These are phyloP conservation scores for Astropecten irregularis DNA, from an alignment of 53 echinoderm and acorn worm species.

Conservation along the genomic window DNA sequence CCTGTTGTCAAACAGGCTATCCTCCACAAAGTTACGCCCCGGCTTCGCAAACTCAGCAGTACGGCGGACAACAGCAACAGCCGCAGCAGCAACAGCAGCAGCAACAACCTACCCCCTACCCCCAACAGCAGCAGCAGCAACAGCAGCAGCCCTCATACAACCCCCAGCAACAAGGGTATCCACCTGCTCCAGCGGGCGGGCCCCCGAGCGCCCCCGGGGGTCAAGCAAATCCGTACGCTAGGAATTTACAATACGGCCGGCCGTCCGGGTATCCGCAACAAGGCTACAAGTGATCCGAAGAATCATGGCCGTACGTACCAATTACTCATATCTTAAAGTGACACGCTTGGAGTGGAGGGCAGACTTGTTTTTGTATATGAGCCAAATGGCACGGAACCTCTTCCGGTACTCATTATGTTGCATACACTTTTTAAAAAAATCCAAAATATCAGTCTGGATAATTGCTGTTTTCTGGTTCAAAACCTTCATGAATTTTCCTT, in stretches of 20 bases:
- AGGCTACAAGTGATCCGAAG: conserved; percentile 81
- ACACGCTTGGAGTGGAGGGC: too few species aligned
- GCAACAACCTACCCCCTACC: background rate
- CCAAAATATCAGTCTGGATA: too few species aligned
- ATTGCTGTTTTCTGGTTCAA: too few species aligned
- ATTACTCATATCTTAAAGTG: background rate
- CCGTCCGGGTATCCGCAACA: conserved; percentile 69
- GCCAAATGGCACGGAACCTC: too few species aligned
- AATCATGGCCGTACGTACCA: background rate
- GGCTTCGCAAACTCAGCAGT: conserved; percentile 42
- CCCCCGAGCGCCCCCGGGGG: conserved; percentile 33
- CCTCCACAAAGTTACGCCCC: background rate
- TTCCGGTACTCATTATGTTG: too few species aligned
- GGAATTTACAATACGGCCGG: conserved; percentile 82
- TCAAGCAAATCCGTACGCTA: conserved; percentile 74
- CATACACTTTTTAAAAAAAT: too few species aligned
- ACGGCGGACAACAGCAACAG: conserved; percentile 24
- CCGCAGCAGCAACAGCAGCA: conserved; percentile 37
- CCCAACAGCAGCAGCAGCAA: conserved; percentile 15
- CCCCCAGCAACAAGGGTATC: conserved; percentile 43
- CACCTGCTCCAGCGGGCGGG: conserved; percentile 20
- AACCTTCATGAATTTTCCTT: too few species aligned
- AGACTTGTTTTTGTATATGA: too few species aligned
- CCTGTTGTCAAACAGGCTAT: conserved; percentile 28
- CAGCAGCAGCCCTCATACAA: conserved; percentile 40